Evolutionary conservation across 2,888 invertebrate genomes (phyloP), one percentile per base, ranked within the genome.

Genomic region (Melieria omissa): DNA sequence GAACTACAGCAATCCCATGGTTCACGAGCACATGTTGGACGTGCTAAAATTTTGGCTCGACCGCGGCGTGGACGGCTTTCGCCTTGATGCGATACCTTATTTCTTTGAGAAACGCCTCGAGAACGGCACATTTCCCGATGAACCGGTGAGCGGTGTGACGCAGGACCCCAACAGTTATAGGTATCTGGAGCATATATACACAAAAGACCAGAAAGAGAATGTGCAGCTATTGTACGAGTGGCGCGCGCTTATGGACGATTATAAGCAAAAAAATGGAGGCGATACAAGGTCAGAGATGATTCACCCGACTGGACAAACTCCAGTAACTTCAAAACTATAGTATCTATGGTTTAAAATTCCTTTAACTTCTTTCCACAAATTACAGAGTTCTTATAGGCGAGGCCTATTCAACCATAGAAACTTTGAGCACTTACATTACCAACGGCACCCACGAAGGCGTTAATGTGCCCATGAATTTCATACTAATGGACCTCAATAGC

Each of bases 1-100:
- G 0, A 95, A 97, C 85, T 93, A 89, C 75, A 88, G 91, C 60
- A 93, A 93, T 84, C 89, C 91, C 0, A 88, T 89, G 54, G 90
- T 96, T 7, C 88, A 90, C 4, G 87, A 90, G 63, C 91, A 91
- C 81, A 90, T 94, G 86, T 89, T 91, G 86, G 90, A 90, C 77
- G 84, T 86, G 12, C 84, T 95, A 78, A 84, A 86, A 55, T 93
- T 91, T 82, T 95, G 95, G 95, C 83, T 95, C 16, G 90, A 92
- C 65, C 89, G 90, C 72, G 95, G 94, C 0, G 91, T 92, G 0
- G 93, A 93, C 80, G 95, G 95, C 0, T 93, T 95, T 81, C 89
- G 94, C 65, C 87, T 94, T 0, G 92, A 92, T 77, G 91, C 92
- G 0, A 86, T 91, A 1, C 90, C 91, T 0, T 89, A 90, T 78